Conservation (phyloP, 2,888 invertebrate species). For the Bombylius discolor region DNA sequence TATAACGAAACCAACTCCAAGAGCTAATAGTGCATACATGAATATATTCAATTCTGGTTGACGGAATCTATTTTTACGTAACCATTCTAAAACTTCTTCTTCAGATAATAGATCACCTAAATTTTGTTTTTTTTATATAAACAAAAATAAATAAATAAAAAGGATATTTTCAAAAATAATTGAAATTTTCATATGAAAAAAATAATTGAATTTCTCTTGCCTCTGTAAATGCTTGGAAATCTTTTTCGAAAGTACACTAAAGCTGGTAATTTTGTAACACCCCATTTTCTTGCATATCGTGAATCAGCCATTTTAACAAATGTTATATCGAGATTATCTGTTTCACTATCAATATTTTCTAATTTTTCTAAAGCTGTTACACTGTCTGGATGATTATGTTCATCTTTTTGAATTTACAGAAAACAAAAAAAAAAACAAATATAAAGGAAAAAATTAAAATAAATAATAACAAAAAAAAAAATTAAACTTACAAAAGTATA, state of each 20-base stretch:
- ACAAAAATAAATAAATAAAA: conserved; percentile 5
- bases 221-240: conserved; percentile 87
- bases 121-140: not conserved
- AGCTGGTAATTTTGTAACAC: conserved; percentile 79
- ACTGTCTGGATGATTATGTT: conserved; percentile 67
- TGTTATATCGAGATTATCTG: conserved; percentile 84
- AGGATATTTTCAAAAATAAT: not conserved
- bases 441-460: not conserved
- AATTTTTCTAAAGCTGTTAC: conserved; percentile 69
- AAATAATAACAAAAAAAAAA: not conserved
- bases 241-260: conserved; percentile 83
- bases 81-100: conserved; percentile 80
- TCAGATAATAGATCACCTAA: conserved; percentile 70
- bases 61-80: conserved; percentile 82
- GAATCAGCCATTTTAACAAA: conserved; percentile 90
- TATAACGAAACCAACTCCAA: conserved; percentile 72
- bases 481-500: conserved; percentile 78
- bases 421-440: conserved; percentile 1
- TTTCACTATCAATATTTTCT: conserved; percentile 90
- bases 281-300: conserved; percentile 86
- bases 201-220: conserved; percentile 33
- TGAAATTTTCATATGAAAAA: not conserved
- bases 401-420: conserved; percentile 45
- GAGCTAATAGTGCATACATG: conserved; percentile 82
- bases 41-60: conserved; percentile 87